Evolutionary conservation across 2,113 vertebrate genomes (phyloP).

Genomic region (Myrmecophaga tridactyla): DNA sequence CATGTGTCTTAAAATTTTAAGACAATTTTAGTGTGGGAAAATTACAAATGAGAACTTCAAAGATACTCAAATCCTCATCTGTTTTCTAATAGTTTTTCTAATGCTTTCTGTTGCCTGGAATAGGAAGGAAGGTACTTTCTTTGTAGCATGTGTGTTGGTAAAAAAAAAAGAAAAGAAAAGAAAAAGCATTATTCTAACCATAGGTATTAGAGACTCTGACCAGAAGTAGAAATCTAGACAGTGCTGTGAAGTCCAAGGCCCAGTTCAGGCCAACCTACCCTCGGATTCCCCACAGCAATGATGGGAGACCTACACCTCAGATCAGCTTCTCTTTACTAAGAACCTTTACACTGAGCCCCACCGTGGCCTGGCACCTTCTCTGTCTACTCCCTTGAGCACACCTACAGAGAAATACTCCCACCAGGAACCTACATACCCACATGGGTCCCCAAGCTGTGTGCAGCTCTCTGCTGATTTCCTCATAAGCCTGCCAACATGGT

Average conservation of each 20-base stretch:
- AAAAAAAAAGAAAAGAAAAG: neutral
- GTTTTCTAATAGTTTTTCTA: conserved; percentile 23
- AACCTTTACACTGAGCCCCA: neutral
- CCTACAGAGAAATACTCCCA: neutral
- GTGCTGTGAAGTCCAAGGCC: neutral
- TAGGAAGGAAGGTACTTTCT: conserved; percentile 1
- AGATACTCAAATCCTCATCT: neutral
- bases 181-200: neutral
- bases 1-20: conserved; percentile 63
- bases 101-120: conserved; percentile 20
- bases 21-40: conserved; percentile 14
- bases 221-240: neutral
- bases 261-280: neutral
- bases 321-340: neutral
- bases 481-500: neutral
- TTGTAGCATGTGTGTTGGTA: neutral
- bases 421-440: neutral
- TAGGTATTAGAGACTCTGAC: neutral
- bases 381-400: neutral
- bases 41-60: conserved; percentile 45
- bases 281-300: neutral
- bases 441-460: rapidly evolving
- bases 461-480: neutral
- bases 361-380: neutral
- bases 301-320: neutral